A percentile compares a stretch with the other conserved stretches of the same genome.
Evolutionary conservation across 2,797 vertebrate species (phyloP).

Genomic region (Bryconaethiops microstoma): DNA sequence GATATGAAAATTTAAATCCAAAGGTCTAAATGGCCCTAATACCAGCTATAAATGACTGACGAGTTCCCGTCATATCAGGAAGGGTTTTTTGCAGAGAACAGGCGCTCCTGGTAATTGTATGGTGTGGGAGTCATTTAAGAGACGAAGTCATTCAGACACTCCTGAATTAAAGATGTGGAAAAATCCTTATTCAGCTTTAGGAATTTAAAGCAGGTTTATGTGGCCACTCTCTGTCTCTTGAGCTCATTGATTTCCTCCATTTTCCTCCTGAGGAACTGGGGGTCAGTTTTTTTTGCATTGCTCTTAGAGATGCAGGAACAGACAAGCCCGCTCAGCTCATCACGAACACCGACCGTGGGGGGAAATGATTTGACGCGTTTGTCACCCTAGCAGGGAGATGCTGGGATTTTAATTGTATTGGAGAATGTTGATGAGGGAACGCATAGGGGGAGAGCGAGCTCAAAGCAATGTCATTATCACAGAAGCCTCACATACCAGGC

Average conservation of each 20-base stretch:
- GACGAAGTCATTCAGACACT: conserved; percentile 63
- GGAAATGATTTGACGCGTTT: conserved; percentile 75
- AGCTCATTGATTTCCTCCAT: conserved; percentile 70
- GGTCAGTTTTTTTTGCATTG: conserved; percentile 62
- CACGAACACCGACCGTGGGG: conserved; percentile 47
- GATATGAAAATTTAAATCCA: conserved; percentile 19
- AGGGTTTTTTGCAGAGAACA: conserved; percentile 37
- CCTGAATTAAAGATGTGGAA: conserved; percentile 67
- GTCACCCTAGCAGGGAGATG: conserved; percentile 80
- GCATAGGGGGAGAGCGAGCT: conserved; percentile 84
- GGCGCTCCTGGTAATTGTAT: conserved; percentile 57
- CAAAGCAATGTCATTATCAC: conserved; percentile 87
- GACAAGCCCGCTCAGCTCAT: conserved; percentile 58
- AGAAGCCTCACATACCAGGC: conserved; percentile 77
- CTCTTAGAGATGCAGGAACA: conserved; percentile 61
- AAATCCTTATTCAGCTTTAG: conserved; percentile 67
- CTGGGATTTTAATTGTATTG: conserved; percentile 89
- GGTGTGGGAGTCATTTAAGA: conserved; percentile 63
- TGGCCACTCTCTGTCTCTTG: conserved; percentile 58
- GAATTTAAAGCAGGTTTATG: conserved; percentile 70
- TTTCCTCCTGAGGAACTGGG: conserved; percentile 49
- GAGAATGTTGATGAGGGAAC: conserved; percentile 92
- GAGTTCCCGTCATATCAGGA: conserved; percentile 34
- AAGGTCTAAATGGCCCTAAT: conserved; percentile 2
- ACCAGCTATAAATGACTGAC: conserved; percentile 11